Conservation (phyloP, 2,113 vertebrate genomes). For the Odontesthes bonariensis region DNA sequence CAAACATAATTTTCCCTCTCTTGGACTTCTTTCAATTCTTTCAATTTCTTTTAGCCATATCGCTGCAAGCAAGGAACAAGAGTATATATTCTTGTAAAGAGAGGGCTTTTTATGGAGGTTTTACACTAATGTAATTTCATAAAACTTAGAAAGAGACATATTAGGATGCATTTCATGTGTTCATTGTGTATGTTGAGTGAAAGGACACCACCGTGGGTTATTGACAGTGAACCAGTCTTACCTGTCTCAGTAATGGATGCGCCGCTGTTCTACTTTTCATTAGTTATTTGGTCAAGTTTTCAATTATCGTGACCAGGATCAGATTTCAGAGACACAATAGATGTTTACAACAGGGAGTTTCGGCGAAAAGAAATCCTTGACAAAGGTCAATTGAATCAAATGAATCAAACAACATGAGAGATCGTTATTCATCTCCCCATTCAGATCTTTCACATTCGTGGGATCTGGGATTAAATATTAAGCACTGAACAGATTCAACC, state of each 20-base stretch:
- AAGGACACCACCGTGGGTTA: constrained; percentile 28
- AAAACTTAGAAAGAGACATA: neutral
- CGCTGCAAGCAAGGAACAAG: neutral
- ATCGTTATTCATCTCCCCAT: neutral
- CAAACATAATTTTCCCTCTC: neutral
- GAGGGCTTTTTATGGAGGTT: neutral
- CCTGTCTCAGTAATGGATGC: constrained; percentile 49
- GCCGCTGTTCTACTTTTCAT: constrained; percentile 1
- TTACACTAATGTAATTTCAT: neutral
- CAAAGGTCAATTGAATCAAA: neutral
- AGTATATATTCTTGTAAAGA: no score
- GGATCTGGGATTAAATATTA: neutral
- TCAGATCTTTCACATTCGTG: neutral
- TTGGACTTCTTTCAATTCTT: neutral
- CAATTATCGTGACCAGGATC: neutral
- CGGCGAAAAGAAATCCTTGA: neutral
- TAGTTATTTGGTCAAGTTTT: constrained; percentile 47
- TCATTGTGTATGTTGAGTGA: constrained; percentile 32
- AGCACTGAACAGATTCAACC: no score
- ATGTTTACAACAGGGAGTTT: constrained; percentile 2
- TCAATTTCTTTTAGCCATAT: neutral
- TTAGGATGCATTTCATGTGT: neutral
- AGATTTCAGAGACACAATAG: neutral
- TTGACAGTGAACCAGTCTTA: constrained; percentile 72
- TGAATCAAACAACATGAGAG: neutral